Evolutionary conservation across 2,113 vertebrate species (phyloP), one percentile per base, ranked within the genome.

Genomic region (Nannospalax galili): DNA sequence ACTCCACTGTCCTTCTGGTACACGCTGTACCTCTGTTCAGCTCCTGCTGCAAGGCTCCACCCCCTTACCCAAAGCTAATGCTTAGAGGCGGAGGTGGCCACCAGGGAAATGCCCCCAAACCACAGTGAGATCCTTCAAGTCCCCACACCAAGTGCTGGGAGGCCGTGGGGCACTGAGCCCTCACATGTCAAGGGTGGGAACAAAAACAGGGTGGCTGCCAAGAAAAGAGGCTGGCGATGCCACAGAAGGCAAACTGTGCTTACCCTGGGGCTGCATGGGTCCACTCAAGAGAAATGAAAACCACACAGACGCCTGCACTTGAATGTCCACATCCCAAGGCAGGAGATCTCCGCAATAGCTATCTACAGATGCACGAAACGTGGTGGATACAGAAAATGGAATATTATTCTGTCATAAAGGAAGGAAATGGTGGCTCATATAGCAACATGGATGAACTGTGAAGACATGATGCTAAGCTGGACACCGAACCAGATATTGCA

Each of bases 261-360:
- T 42, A 30, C 26, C 42, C 60, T 32, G 6, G 28, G 60, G 64
- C 48, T 9, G 1, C 0, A 48, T 62, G 60, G 16, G 22, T 62
- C 15, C 17, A 45, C 19, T 28, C 10, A 84, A 32, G 64, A 67
- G 40, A 84, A 81, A 48, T 24, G 11, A 45, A 67, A 62, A 62
- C 65, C 28, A 28, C 28, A 67, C 28, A 32, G 65, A 67, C 8
- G 3, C 20, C 2, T 6, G 26, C 0, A 0, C 0, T 1, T 0
- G 3, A 9, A 37, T 12, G 22, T 20, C 37, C 45, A 3, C 0
- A 15, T 22, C 52, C 48, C 15, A 7, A 80, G 30, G 7, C 45
- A 5, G 40, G 86, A 78, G 82, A 79, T 17, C 2, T 24, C 64
- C 37, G 22, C 5, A 24, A 32, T 1, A n/a, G 22, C 35, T 48